Evolutionary conservation across 1,140 invertebrate genomes (phyloP), one percentile per base, ranked within the genome.

Genomic region (Condylostylus longicornis): DNA sequence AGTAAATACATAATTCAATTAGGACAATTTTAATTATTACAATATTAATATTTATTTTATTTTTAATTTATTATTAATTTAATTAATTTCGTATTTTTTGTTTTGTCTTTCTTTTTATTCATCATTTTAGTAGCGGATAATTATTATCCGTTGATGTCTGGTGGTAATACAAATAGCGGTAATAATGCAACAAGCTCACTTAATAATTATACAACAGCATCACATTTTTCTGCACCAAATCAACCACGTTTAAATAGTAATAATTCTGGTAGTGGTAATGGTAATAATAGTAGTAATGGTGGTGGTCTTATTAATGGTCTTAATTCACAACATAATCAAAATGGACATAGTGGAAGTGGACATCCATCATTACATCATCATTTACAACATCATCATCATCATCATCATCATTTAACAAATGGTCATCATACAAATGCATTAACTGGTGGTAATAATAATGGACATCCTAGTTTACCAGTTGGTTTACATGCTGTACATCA

Each of bases 401-500:
- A 63, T 48, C 63, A 64, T 49, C 51, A 64, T 8, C 43, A 41
- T 20, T 37, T 33, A 50, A 38, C 8, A 42, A 50, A 19, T 37
- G 40, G 35, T 45, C 41, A 14, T 71, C 44, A 74, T 75, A 54
- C 64, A 77, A 45, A 59, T 74, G 47, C 66, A 74, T 43, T 40
- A 13, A 17, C 28, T 25, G 19, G 58, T 72, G 45, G 58, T 70
- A 50, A 71, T 72, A 37, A 33, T 71, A 38, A 68, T 70, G 42
- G 53, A 65, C 21, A 67, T 70, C 43, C 69, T 63, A 42, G 46
- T 17, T 35, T 41, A 8, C 21, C 40, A 5, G 25, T 17, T 8
- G 33, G 64, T 59, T 50, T 71, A 60, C 61, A 71, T 43, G 68
- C 71, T 15, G n/a, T n/a, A n/a, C n/a, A n/a, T n/a, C 79, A 77